Percentiles rank a stretch among this genome's conserved stretches.
Evolutionary conservation across 2,888 invertebrate genomes (phyloP).

Genomic region (Drosophila prostipennis): DNA sequence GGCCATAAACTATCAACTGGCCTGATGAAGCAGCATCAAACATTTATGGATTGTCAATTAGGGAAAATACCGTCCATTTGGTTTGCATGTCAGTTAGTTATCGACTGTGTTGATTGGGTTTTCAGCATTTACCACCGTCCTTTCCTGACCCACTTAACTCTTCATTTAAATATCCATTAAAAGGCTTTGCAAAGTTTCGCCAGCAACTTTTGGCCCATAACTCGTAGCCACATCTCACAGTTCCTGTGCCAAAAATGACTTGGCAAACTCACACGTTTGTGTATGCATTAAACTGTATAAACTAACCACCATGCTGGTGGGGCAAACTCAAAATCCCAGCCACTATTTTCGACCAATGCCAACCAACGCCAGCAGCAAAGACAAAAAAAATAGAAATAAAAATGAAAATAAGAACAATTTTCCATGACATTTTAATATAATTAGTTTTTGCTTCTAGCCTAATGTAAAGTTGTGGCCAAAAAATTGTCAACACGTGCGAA

Average conservation of each 20-base stretch:
- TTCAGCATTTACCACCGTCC: conserved; percentile 2
- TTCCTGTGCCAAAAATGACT: conserved; percentile 47
- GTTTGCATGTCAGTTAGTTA: conserved; percentile 5
- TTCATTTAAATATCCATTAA: conserved; percentile 36
- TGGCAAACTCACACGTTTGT: conserved; percentile 60
- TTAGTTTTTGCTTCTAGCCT: conserved; percentile 73
- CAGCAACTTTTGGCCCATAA: conserved; percentile 33
- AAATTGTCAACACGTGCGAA: conserved; percentile 67
- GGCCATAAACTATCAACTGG: neutral
- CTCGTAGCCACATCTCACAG: conserved; percentile 35
- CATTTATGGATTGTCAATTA: conserved; percentile 27
- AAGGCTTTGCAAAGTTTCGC: conserved; percentile 27
- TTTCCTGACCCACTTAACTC: conserved; percentile 27
- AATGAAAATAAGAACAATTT: conserved; percentile 55
- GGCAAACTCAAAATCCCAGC: conserved; percentile 49
- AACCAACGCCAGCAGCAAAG: conserved; percentile 34
- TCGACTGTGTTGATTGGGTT: conserved; percentile 28
- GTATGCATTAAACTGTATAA: conserved; percentile 48
- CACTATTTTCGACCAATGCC: conserved; percentile 58
- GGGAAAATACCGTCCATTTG: neutral
- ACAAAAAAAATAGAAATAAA: conserved; percentile 14
- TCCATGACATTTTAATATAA: conserved; percentile 77
- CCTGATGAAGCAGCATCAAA: conserved; percentile 1
- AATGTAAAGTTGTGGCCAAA: conserved; percentile 75
- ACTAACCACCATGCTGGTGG: conserved; percentile 23